phyloP scores from a whole-genome alignment of 2,888 invertebrate species.

The Luperina nickerlii region DNA sequence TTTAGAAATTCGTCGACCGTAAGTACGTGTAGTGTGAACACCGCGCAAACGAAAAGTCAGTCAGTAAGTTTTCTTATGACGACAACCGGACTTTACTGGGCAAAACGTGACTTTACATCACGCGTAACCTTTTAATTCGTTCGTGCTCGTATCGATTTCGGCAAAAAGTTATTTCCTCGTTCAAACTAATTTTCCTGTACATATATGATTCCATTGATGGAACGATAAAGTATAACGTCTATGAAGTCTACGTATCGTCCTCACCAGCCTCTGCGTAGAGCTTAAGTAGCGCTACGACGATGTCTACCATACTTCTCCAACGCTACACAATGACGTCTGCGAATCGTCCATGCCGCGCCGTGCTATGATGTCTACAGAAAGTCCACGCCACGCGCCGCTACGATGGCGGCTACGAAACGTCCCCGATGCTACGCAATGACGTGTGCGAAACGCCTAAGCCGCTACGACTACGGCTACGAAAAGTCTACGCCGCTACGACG shows the following conservation, averaged over 20 bases:
- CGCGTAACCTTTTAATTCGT: not conserved
- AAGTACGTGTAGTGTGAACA: not conserved
- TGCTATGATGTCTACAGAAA: not conserved
- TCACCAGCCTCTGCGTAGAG: not conserved
- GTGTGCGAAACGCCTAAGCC: too few species aligned
- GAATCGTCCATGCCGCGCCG: too few species aligned
- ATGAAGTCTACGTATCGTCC: too few species aligned
- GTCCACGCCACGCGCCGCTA: not conserved
- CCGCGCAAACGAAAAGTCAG: not conserved
- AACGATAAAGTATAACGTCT: not conserved
- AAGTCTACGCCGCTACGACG: too few species aligned
- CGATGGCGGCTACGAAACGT: not conserved
- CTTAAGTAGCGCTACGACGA: too few species aligned
- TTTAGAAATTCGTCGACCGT: not conserved
- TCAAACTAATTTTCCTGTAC: not conserved
- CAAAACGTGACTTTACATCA: not conserved
- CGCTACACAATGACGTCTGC: not conserved
- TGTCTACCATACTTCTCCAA: not conserved
- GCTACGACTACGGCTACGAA: too few species aligned
- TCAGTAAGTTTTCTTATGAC: not conserved
- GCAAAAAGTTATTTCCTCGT: not conserved
- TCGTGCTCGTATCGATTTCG: not conserved
- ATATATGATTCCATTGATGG: not conserved
- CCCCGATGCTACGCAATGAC: too few species aligned
- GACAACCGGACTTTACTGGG: not conserved